Conservation (phyloP, 2,888 invertebrate species). For the Brenthis hecate region DNA sequence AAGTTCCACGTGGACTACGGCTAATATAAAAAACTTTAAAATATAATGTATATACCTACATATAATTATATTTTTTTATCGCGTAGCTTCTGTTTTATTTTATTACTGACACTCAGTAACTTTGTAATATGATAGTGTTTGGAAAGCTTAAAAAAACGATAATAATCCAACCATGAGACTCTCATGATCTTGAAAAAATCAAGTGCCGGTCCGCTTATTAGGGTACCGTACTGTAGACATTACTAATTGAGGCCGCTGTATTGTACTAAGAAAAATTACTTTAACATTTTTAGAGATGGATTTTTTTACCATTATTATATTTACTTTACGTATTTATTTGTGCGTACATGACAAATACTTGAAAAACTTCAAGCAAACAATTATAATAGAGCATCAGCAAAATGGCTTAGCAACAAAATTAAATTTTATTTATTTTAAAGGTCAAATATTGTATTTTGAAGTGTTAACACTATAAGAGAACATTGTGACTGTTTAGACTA, state of each 20-base stretch:
- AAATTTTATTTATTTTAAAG: no score
- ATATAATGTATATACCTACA: not conserved
- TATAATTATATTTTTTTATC: not conserved
- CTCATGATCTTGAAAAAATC: slow-evolving; percentile 28
- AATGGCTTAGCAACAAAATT: no score
- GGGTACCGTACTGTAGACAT: slow-evolving; percentile 1
- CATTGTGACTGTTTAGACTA: no score
- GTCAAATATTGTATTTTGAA: no score
- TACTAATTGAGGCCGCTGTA: slow-evolving; percentile 2
- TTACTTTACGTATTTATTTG: no score
- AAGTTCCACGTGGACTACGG: no score
- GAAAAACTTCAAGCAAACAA: no score
- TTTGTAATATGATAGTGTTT: slow-evolving; percentile 32
- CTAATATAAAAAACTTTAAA: no score
- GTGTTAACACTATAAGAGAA: no score
- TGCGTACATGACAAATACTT: no score
- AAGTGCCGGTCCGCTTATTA: slow-evolving; percentile 27
- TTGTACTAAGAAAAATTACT: not conserved
- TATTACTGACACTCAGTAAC: slow-evolving; percentile 27
- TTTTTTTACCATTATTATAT: not conserved
- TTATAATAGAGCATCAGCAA: no score
- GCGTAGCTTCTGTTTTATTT: slow-evolving; percentile 28
- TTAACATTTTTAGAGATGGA: not conserved
- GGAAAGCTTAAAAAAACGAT: slow-evolving; percentile 29
- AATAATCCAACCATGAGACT: slow-evolving; percentile 28